phyloP scores from a whole-genome alignment of 2,113 vertebrate species.

The Sus scrofa region T2T-Sscrofa CM000826.6:90093501-90094000 shows the following conservation, averaged over 20 bases:
- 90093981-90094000: neutral
- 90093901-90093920: slow-evolving; percentile 53
- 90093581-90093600: slow-evolving; percentile 43
- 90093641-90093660: slow-evolving; percentile 66
- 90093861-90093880: slow-evolving; percentile 12
- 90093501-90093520: slow-evolving; percentile 1
- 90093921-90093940: neutral
- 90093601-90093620: slow-evolving; percentile 54
- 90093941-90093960: neutral
- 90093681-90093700: slow-evolving; percentile 62
- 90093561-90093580: slow-evolving; percentile 11
- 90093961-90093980: slow-evolving; percentile 29
- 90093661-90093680: slow-evolving; percentile 67
- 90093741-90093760: slow-evolving; percentile 72
- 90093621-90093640: slow-evolving; percentile 37
- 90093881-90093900: slow-evolving; percentile 67
- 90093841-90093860: slow-evolving; percentile 58
- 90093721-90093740: slow-evolving; percentile 66
- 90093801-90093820: slow-evolving; percentile 69
- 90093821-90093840: neutral
- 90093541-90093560: slow-evolving; percentile 42
- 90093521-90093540: slow-evolving; percentile 46
- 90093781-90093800: slow-evolving; percentile 52
- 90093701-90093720: slow-evolving; percentile 75
- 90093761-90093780: slow-evolving; percentile 81